These are phyloP conservation scores for Himantopus leucocephalus DNA, from an alignment of 2,113 vertebrate genomes.

Conservation along the genomic window DNA sequence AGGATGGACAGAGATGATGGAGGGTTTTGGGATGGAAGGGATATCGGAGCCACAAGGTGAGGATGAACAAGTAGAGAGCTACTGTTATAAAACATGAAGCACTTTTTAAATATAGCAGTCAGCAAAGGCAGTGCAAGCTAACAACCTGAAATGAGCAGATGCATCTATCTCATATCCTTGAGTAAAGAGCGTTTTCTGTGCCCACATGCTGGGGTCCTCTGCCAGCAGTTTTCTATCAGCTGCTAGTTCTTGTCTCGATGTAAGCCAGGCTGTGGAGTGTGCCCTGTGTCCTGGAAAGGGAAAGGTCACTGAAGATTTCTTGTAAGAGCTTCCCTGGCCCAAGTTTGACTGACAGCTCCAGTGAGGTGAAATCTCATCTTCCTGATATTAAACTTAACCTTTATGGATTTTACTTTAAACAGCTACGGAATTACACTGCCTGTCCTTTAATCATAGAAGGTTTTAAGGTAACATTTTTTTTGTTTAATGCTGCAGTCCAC, in stretches of 20 bases:
- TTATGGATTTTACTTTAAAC: background rate
- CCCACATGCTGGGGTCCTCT: background rate
- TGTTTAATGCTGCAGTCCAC: background rate
- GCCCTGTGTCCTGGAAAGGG: background rate
- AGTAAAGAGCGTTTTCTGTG: background rate
- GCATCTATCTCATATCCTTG: background rate
- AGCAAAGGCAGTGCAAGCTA: background rate
- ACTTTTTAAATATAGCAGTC: background rate
- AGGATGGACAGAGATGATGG: background rate
- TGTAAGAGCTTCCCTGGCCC: background rate
- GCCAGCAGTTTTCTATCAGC: background rate
- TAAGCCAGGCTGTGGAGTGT: background rate
- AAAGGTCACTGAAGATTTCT: background rate
- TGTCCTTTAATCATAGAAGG: background rate
- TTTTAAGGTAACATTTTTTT: background rate
- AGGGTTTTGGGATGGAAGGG: background rate
- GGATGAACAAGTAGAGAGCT: background rate
- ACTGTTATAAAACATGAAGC: background rate
- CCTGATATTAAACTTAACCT: conserved; percentile 48
- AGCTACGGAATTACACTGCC: background rate
- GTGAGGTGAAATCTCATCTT: background rate
- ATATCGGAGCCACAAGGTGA: background rate
- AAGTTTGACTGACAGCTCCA: background rate
- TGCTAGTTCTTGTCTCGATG: accelerated
- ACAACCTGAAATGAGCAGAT: background rate